phyloP scores from a whole-genome alignment of 2,113 vertebrate genomes.

The Narcine bancroftii region DNA sequence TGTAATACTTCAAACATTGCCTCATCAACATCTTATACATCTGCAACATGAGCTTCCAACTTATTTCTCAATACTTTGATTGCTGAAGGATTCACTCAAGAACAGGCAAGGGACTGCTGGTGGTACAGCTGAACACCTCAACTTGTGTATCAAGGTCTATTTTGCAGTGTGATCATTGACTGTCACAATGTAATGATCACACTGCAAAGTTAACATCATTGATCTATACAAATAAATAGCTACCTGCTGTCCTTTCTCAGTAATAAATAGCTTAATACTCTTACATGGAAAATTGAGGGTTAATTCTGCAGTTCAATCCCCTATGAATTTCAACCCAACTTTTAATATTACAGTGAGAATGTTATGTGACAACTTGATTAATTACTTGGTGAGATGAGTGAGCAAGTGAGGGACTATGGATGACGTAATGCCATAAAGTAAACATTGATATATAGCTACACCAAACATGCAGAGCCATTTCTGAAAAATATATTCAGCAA shows the following conservation, averaged over 20 bases:
- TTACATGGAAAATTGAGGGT: background rate
- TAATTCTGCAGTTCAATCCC: background rate
- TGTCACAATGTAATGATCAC: no score
- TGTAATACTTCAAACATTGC: no score
- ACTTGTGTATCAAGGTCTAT: no score
- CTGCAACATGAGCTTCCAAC: no score
- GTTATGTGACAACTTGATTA: background rate
- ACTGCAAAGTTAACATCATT: no score
- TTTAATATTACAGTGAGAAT: background rate
- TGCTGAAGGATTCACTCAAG: no score
- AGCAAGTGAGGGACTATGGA: background rate
- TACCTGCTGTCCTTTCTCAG: background rate
- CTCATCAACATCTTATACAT: no score
- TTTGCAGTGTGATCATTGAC: no score
- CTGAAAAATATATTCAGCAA: background rate
- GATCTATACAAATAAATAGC: background rate
- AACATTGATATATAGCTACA: background rate
- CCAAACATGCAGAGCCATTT: background rate
- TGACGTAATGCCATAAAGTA: background rate
- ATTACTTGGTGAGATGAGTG: background rate
- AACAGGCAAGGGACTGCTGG: no score
- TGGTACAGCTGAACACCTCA: no score
- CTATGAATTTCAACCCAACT: background rate
- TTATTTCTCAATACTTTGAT: no score
- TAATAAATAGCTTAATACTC: background rate